Base-by-base conservation (phyloP, 2,888 invertebrate genomes). In the Candidula unifasciata region DNA sequence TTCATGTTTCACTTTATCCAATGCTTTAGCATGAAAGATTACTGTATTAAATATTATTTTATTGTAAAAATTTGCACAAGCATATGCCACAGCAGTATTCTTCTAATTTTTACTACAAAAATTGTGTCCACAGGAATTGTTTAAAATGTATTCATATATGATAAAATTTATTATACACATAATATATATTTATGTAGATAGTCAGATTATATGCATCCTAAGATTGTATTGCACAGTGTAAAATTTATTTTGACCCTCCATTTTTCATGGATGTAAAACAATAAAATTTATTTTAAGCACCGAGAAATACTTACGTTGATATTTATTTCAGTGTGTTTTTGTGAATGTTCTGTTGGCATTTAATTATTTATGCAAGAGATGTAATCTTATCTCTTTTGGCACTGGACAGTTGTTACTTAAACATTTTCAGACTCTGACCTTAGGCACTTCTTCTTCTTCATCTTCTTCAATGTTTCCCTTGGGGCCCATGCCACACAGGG, bases 171-270 rank as follows among this genome's bases (percentile, higher is more conserved):
- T 13, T 13, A n/a, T 37, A 21, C 6, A 6, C 18, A 52, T 24
- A 33, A 44, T 44, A 52, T 74, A 33, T 33, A 52, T 27, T 3
- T 44, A 27, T 79, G 68, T 66, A 68, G 27, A 80, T 80, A 57
- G 69, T 80, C 80, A 80, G 54, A 80, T 80, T 80, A 80, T 80
- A 80, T 57, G 71, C 80, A 80, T 68, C 18, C 18, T 64, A 21
- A 60, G 33, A 35, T n/a, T n/a, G 24, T 76, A 21, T 76, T 76
- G 16, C 33, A 69, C 69, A 30, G 16, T 44, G 37, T 44, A 44
- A 21, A 71, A 24, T 33, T 16, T 68, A 44, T 44, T 44, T 10
- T 44, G 44, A 44, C 44, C 13, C 44, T 44, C 3, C 68, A 68
- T 18, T 66, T 60, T 30, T 68, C 16, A 13, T 27, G 33, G 8